Base-by-base conservation (phyloP, 2,888 invertebrate genomes). In the Eupsilia transversa region DNA sequence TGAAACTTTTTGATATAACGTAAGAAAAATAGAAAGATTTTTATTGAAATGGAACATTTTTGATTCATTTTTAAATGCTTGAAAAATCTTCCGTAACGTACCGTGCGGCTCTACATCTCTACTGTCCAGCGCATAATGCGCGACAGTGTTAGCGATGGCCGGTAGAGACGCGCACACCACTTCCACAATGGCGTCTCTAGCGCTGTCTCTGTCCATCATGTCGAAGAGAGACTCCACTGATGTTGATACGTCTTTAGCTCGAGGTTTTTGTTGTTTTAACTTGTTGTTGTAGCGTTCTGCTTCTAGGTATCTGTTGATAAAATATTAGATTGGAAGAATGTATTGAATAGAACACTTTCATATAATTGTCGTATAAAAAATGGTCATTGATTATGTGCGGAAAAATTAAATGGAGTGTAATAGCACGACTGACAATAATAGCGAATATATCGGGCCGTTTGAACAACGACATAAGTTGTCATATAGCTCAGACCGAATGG, bases 121-220 rank as follows among this genome's bases (percentile, higher is more conserved):
- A 17, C 89, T 88, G 35, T 87, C 84, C 0, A 88, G 54, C 0
- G 91, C 92, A 12, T 91, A 92, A n/a, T 90, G 89, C 0, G 96
- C 96, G 27, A 97, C 94, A n/a, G 91, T 89, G 71, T 86, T 91
- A 3, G 97, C 95, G 38, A 97, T 95, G 41, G 90, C 83, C 0
- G 97, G 97, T 57, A 97, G 90, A 0, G 96, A 92, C 0, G 94
- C 89, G 70, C 96, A 94, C 74, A 96, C 96, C 1, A 96, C 95
- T 14, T 96, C 95, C 1, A 97, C 97, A 5, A 97, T 91, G 1
- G 96, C 92, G 87, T 97, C 97, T 33, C 97, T 90, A 0, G 96
- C 95, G 60, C 86, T 86, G 33, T 93, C 93, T 0, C 95, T 84
- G 76, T 94, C 93, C 71, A 87, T 69, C 67, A 87, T 79, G 17